A percentile compares a stretch with the other conserved stretches of the same genome.
These are phyloP conservation scores for Motacilla tschutschensis DNA, from an alignment of 2,113 vertebrate genomes.

Conservation along the genomic window DNA sequence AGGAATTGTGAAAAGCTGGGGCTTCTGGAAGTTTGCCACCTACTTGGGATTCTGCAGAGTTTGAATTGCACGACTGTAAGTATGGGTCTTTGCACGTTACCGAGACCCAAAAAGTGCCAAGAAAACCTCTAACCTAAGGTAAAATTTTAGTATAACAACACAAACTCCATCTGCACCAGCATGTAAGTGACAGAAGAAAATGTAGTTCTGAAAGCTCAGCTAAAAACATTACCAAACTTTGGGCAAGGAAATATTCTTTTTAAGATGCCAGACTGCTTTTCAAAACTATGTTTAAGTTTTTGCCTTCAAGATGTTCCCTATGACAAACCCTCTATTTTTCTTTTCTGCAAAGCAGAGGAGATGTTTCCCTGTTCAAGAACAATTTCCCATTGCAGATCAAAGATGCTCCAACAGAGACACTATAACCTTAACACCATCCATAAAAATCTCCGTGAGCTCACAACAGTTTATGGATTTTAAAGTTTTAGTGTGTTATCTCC, in stretches of 20 bases:
- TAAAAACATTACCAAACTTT: background rate
- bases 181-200: background rate
- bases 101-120: background rate
- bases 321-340: background rate
- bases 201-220: background rate
- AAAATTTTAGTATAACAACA: background rate
- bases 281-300: background rate
- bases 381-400: background rate
- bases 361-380: background rate
- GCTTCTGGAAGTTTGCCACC: conserved; percentile 53
- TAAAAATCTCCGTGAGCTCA: background rate
- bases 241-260: background rate
- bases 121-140: background rate
- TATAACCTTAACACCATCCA: background rate
- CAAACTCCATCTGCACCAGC: background rate
- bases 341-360: background rate
- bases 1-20: conserved; percentile 52
- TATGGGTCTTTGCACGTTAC: background rate
- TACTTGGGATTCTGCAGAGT: conserved; percentile 25
- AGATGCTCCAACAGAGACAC: background rate
- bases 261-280: background rate
- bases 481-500: background rate
- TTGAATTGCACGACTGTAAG: background rate
- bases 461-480: background rate
- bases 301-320: background rate